Conservation (phyloP, 1,140 invertebrate genomes). For the Formica selysi region DNA sequence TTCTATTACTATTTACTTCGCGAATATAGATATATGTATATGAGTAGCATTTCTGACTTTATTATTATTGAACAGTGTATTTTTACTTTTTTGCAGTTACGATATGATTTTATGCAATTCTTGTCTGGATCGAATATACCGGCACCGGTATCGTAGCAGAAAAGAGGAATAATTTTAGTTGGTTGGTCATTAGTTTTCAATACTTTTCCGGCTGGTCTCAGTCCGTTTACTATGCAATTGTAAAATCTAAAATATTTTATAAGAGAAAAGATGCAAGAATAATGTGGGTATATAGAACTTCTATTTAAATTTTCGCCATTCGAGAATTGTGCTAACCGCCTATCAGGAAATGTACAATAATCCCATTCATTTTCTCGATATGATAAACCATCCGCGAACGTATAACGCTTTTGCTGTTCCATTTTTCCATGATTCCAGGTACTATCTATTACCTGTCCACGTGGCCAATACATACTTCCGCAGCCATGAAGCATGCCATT, state of each 20-base stretch:
- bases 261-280: background rate
- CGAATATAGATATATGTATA: background rate
- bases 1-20: background rate
- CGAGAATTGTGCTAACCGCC: constrained; percentile 78
- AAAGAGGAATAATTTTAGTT: constrained; percentile 80
- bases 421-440: constrained; percentile 85
- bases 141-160: constrained; percentile 85
- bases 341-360: constrained; percentile 86
- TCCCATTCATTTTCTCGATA: constrained; percentile 75
- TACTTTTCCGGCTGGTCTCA: constrained; percentile 83
- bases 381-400: constrained; percentile 83
- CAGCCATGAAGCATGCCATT: constrained; percentile 87
- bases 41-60: background rate
- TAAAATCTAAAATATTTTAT: constrained; percentile 63
- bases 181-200: constrained; percentile 83
- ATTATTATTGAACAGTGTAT: background rate
- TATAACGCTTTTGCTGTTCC: constrained; percentile 73
- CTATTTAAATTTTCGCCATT: background rate
- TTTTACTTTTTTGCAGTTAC: constrained; percentile 74
- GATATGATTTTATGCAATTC: constrained; percentile 80
- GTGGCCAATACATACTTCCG: constrained; percentile 85
- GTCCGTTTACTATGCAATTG: constrained; percentile 71
- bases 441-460: constrained; percentile 84
- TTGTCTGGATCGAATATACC: constrained; percentile 86
- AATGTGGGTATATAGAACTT: background rate